Percentiles rank a stretch among this genome's conserved stretches.
Evolutionary conservation across 1,140 invertebrate species (phyloP).

Genomic region (Scylla paramamosain): DNA sequence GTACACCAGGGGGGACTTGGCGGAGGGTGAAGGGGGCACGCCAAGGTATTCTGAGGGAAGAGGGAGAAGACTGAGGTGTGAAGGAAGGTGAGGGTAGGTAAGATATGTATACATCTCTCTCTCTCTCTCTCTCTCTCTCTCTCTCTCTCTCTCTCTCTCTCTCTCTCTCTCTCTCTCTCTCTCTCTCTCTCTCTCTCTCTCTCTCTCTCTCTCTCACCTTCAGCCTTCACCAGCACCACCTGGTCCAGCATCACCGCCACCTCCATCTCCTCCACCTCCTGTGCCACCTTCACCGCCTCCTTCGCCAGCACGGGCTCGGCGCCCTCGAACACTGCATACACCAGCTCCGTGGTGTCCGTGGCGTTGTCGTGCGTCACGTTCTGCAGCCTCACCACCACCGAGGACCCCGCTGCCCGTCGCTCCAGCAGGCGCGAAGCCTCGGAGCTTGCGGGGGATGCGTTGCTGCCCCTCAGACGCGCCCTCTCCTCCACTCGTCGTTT

Average conservation of each 20-base stretch:
- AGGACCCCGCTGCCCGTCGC: background rate
- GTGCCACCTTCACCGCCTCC: slow-evolving; percentile 53
- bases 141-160: background rate
- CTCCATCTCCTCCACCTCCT: slow-evolving; percentile 62
- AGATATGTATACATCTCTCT: background rate
- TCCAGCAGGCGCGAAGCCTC: background rate
- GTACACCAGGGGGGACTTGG: background rate
- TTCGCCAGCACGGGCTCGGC: slow-evolving; percentile 56
- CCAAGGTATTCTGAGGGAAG: slow-evolving; percentile 54
- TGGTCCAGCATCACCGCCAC: slow-evolving; percentile 64
- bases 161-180: background rate
- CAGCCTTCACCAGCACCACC: slow-evolving; percentile 66
- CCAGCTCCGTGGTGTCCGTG: slow-evolving; percentile 63
- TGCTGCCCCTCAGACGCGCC: background rate
- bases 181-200: slow-evolving; percentile 13
- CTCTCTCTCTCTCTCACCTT: slow-evolving; percentile 51
- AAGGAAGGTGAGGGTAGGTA: background rate
- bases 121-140: background rate
- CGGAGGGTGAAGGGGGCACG: background rate
- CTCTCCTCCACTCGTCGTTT: background rate
- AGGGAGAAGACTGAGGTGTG: background rate
- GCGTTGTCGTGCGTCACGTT: slow-evolving; percentile 66
- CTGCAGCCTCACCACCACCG: slow-evolving; percentile 55
- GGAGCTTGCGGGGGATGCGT: background rate
- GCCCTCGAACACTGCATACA: slow-evolving; percentile 65